These are phyloP conservation scores for Mus spretus DNA, from an alignment of 2,797 vertebrate genomes.

Conservation along the genomic window DNA sequence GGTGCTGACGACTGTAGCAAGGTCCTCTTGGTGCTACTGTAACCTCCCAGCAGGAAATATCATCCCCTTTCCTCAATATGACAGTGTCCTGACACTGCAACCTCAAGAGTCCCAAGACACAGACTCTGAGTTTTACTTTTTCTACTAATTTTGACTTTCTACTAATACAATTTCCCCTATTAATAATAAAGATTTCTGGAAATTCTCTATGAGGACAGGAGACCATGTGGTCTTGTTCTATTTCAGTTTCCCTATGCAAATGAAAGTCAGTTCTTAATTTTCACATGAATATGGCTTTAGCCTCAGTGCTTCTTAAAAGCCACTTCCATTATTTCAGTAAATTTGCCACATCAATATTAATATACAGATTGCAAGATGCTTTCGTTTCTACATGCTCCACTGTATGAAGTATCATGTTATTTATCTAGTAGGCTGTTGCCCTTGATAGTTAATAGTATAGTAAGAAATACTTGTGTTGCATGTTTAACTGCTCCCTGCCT, in stretches of 20 bases:
- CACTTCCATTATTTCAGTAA: conserved; percentile 16
- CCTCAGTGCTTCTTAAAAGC: not conserved
- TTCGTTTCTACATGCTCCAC: not conserved
- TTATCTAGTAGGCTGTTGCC: not conserved
- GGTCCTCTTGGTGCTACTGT: too few relatives aligned
- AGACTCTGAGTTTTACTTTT: not conserved
- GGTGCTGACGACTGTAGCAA: not conserved
- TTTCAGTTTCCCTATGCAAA: conserved; percentile 43
- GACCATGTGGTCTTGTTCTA: not conserved
- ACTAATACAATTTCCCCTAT: not conserved
- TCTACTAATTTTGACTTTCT: not conserved
- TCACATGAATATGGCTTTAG: not conserved
- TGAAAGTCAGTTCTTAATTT: not conserved
- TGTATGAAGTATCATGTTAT: not conserved
- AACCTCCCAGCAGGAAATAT: not conserved
- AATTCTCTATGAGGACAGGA: not conserved
- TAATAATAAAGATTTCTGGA: conserved; percentile 16
- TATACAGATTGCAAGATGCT: not conserved
- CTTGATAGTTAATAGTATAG: not conserved
- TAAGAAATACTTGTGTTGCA: not conserved
- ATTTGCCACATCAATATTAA: not conserved
- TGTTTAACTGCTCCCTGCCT: not conserved
- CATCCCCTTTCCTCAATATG: not conserved
- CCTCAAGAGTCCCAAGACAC: not conserved
- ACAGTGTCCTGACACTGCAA: not conserved